phyloP scores from a whole-genome alignment of 2,113 vertebrate species.

The Thymallus thymallus region DNA sequence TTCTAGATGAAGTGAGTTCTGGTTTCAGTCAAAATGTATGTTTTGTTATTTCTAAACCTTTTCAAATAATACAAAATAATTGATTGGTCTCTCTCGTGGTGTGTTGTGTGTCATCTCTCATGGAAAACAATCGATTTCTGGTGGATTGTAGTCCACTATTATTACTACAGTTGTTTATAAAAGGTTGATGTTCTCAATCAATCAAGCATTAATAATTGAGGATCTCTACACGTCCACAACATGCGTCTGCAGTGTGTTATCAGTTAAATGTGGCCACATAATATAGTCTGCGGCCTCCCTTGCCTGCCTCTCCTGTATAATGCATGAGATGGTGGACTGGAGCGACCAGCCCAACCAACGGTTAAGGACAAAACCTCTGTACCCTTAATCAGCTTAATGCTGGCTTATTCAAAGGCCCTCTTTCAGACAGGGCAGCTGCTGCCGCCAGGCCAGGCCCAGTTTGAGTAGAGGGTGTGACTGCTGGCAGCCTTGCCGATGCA shows the following conservation, averaged over 20 bases:
- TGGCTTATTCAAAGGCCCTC: constrained; percentile 79
- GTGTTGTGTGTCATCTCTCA: constrained; percentile 49
- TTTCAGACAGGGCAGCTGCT: constrained; percentile 82
- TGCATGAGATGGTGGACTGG: constrained; percentile 55
- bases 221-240: constrained; percentile 41
- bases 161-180: constrained; percentile 32
- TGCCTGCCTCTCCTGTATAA: constrained; percentile 1
- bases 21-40: not conserved
- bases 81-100: constrained; percentile 43
- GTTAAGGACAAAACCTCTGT: constrained; percentile 75
- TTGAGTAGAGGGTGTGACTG: constrained; percentile 89
- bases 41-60: not conserved
- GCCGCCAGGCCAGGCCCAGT: constrained; percentile 71
- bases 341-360: constrained; percentile 35
- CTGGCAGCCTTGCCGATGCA: constrained; percentile 88
- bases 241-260: constrained; percentile 44
- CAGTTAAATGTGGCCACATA: constrained; percentile 40
- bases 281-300: constrained; percentile 36
- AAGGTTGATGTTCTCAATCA: constrained; percentile 49
- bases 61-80: not conserved
- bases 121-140: constrained; percentile 32
- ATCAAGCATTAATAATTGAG: constrained; percentile 52
- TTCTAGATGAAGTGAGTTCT: too few species aligned
- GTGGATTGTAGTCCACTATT: constrained; percentile 31
- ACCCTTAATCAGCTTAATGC: constrained; percentile 76